Evolutionary conservation across 2,888 invertebrate species (phyloP), one percentile per base, ranked within the genome.

Genomic region (Macrosiphum euphorbiae): DNA sequence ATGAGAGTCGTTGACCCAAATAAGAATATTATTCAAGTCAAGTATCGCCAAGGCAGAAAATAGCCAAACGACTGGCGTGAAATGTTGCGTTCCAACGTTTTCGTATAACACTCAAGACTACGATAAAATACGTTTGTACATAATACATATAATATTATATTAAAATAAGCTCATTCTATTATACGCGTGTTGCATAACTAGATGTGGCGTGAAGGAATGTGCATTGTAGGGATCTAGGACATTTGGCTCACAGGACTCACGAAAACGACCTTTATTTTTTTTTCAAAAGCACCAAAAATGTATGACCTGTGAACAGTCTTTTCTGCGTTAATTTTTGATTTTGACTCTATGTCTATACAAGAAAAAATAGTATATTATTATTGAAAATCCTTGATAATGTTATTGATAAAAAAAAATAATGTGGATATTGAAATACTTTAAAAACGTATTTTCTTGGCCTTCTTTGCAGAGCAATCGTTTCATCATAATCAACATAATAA

Each of bases 1-100:
- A 92, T 88, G 35, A 5, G 28, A 24, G 35, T 55, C 52, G 44
- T 91, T 85, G 85, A 91, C 91, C 91, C 85, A 91, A 58, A 91
- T 91, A 78, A 35, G 20, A 35, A 78, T 35, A 35, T 35, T 35
- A 85, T 55, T 91, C 58, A 58, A 55, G 44, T 78, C 35, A n/a
- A n/a, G 78, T 55, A 91, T 85, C 28, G 3, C 52, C 41, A 8
- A n/a, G n/a, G 44, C 61, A 44, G 44, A 67, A 78, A 78, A 78
- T 78, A 78, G 35, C 35, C 35, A 20, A 78, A 78, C 35, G 35
- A 78, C 78, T 35, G 78, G 8, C 78, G 78, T 20, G 20, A 78
- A 35, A 78, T 35, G 20, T 20, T 35, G 67, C 35, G 35, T 67
- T 67, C 78, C 20, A 35, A 78, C 78, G 35, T 78, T 78, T 20